A percentile compares a stretch with the other conserved stretches of the same genome.
Evolutionary conservation across 2,888 invertebrate genomes (phyloP).

Genomic region (Polylopha cassiicola): DNA sequence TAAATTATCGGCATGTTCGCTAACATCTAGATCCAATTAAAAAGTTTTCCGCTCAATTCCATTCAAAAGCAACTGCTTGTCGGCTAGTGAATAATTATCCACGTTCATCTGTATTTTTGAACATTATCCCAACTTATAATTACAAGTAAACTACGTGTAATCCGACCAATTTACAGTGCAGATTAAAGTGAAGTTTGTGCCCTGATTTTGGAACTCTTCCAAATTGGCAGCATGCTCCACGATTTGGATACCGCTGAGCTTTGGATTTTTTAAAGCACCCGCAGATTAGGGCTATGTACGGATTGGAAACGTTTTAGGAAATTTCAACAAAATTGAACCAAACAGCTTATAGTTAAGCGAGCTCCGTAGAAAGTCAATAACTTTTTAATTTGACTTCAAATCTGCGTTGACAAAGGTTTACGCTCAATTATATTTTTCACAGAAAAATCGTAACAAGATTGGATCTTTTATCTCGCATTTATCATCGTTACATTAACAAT

Average conservation of each 20-base stretch:
- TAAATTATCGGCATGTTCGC: no score
- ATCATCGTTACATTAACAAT: conserved; percentile 3
- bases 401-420: no score
- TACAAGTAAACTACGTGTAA: conserved; percentile 43
- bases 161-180: conserved; percentile 46
- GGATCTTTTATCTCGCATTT: no score
- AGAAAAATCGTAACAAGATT: no score
- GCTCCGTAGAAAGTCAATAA: not conserved
- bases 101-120: conserved; percentile 8
- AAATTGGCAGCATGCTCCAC: conserved; percentile 52
- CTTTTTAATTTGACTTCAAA: not conserved
- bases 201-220: conserved; percentile 50
- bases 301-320: conserved; percentile 17
- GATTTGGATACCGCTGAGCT: conserved; percentile 43
- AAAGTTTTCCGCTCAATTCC: no score
- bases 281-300: conserved; percentile 25
- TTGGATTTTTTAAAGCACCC: conserved; percentile 43
- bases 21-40: no score
- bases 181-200: conserved; percentile 43
- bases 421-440: no score
- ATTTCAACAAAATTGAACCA: conserved; percentile 4
- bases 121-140: conserved; percentile 19
- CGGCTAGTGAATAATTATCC: conserved; percentile 1
- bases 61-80: not conserved
- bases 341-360: not conserved